Evolutionary conservation across 1,140 invertebrate genomes (phyloP).

Genomic region (Dinothrombium tinctorium): DNA sequence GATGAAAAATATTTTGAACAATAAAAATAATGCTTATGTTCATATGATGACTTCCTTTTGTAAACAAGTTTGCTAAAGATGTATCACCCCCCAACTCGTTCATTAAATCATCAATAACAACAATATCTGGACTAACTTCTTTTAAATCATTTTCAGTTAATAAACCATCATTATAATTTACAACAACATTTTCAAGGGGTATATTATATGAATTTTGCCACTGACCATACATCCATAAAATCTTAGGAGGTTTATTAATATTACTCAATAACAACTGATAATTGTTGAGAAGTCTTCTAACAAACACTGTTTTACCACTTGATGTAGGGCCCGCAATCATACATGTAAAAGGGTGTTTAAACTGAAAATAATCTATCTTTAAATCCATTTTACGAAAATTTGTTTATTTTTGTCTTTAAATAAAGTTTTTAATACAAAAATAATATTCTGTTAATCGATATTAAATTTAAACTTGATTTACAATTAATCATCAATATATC

Average conservation of each 20-base stretch:
- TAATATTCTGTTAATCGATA: too few relatives aligned
- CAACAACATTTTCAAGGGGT: background rate
- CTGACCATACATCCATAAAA: constrained; percentile 2
- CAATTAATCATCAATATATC: too few relatives aligned
- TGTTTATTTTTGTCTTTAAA: too few relatives aligned
- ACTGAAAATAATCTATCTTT: too few relatives aligned
- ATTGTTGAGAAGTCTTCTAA: background rate
- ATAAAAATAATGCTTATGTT: constrained; percentile 23
- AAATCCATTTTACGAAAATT: too few relatives aligned
- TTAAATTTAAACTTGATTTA: too few relatives aligned
- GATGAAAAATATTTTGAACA: constrained; percentile 23
- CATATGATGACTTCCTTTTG: constrained; percentile 21
- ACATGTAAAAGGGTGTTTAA: too few relatives aligned
- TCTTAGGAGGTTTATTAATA: background rate
- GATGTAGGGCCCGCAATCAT: too few relatives aligned
- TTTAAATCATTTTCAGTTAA: background rate
- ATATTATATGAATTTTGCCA: constrained; percentile 1
- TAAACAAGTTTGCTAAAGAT: constrained; percentile 21
- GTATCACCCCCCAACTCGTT: constrained; percentile 17
- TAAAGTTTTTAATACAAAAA: too few relatives aligned
- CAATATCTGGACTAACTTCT: constrained; percentile 4
- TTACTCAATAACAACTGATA: background rate
- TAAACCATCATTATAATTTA: constrained; percentile 2
- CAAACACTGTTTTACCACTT: too few relatives aligned
- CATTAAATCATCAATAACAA: constrained; percentile 23